Evolutionary conservation across 1,140 invertebrate species (phyloP).

Genomic region (Drosophila punjabiensis): DNA sequence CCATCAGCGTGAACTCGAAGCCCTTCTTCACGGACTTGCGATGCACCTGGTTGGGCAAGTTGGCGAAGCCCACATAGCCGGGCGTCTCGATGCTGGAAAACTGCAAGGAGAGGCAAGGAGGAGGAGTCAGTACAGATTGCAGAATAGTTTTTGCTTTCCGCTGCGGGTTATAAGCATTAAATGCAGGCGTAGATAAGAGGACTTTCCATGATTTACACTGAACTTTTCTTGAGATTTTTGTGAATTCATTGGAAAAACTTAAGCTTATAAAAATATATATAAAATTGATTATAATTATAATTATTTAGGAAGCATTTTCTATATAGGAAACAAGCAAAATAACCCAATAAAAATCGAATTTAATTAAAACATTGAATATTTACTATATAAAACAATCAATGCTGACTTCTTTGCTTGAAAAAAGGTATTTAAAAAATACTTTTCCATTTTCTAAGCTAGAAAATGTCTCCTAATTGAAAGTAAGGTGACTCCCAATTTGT

Average conservation of each 20-base stretch:
- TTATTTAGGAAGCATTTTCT: too few species aligned
- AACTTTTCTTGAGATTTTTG: not conserved
- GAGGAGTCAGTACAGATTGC: not conserved
- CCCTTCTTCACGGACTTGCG: slow-evolving; percentile 98
- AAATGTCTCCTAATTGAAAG: not conserved
- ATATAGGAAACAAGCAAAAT: too few species aligned
- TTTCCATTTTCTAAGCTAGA: not conserved
- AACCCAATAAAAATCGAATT: too few species aligned
- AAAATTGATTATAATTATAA: too few species aligned
- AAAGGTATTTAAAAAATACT: too few species aligned
- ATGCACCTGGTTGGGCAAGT: slow-evolving; percentile 97
- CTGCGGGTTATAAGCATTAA: not conserved
- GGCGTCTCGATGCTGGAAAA: slow-evolving; percentile 93
- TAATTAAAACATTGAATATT: not conserved
- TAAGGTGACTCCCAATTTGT: not conserved
- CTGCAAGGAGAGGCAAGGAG: slow-evolving; percentile 85
- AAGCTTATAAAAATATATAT: too few species aligned
- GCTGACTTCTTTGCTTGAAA: too few species aligned
- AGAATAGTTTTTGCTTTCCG: not conserved
- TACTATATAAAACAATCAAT: too few species aligned
- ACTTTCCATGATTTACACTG: not conserved
- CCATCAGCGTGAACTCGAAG: slow-evolving; percentile 99
- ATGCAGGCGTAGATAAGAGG: not conserved
- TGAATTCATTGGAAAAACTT: too few species aligned
- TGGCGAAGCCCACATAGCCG: slow-evolving; percentile 97